Evolutionary conservation across 2,113 vertebrate species (phyloP), one percentile per base, ranked within the genome.

Genomic region (Hyla sarda): DNA sequence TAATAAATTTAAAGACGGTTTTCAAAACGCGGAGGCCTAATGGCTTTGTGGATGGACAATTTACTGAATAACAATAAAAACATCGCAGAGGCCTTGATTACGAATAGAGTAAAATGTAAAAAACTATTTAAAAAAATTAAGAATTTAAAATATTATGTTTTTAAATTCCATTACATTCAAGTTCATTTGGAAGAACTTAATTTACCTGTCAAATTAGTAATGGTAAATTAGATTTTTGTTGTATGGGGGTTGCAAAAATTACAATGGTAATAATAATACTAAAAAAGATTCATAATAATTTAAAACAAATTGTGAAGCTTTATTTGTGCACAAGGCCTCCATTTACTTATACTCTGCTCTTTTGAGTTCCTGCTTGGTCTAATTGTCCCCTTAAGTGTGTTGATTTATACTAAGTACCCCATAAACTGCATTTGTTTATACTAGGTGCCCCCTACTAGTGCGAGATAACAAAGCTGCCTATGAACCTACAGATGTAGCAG

Each of bases 381-480:
- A 69, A 32, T 67, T 69, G 3, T 41, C 21, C 65, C 16, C 65
- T 30, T 69, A 69, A 32, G 65, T 69, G 65, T 69, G 65, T 69
- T 69, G 65, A 69, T 69, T 69, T 69, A 34, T 69, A 9, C 65
- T 69, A 69, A 69, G 65, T 69, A 69, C 65, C 65, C 65, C 65
- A 69, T 69, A 69, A 69, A 69, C 65, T 69, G 32, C 65, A 69
- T 69, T 69, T 69, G 30, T 69, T 69, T 69, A 69, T 34, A 34
- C 32, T 69, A 69, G 7, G 32, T 69, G 65, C 65, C 32, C 65
- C 65, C 65, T 69, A 19, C 65, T 34, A 69, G 30, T 69, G 65
- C 6, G 65, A 32, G 65, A 69, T 69, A 69, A 69, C 65, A 69
- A 69, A 69, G 65, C 17, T 34, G 65, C 65, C 34, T 71, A 41